Conservation (phyloP, 2,888 invertebrate genomes). For the Lingula anatina region DNA sequence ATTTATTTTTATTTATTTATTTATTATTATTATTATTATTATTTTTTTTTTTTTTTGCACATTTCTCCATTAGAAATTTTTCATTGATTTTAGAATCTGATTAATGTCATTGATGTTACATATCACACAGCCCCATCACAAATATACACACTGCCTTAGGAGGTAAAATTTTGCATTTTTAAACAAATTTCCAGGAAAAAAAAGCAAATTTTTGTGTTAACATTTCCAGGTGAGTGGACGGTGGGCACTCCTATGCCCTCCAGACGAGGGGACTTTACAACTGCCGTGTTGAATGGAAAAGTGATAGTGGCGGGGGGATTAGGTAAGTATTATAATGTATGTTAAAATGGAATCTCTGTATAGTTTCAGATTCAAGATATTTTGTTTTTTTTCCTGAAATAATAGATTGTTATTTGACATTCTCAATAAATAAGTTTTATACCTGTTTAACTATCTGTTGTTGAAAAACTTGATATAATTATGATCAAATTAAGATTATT, state of each 20-base stretch:
- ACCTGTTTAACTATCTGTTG: background rate
- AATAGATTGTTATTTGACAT: background rate
- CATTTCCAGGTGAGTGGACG: constrained; percentile 36
- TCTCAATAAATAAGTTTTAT: background rate
- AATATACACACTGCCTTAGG: background rate
- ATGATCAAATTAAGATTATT: no score
- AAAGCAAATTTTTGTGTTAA: background rate
- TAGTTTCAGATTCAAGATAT: no score
- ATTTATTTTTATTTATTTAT: background rate
- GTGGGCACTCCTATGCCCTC: constrained; percentile 33
- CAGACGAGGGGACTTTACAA: constrained; percentile 45
- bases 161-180: background rate
- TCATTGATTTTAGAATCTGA: background rate
- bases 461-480: background rate
- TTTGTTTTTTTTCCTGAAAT: no score
- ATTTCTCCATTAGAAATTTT: background rate
- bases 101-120: no score
- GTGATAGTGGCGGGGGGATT: constrained; percentile 45
- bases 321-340: constrained; percentile 23
- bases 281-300: constrained; percentile 31
- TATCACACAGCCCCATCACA: no score
- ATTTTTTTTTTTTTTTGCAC: background rate
- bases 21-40: no score
- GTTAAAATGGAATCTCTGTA: background rate
- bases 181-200: background rate